phyloP scores from a whole-genome alignment of 2,797 vertebrate species.

The Cottoperca gobio region DNA sequence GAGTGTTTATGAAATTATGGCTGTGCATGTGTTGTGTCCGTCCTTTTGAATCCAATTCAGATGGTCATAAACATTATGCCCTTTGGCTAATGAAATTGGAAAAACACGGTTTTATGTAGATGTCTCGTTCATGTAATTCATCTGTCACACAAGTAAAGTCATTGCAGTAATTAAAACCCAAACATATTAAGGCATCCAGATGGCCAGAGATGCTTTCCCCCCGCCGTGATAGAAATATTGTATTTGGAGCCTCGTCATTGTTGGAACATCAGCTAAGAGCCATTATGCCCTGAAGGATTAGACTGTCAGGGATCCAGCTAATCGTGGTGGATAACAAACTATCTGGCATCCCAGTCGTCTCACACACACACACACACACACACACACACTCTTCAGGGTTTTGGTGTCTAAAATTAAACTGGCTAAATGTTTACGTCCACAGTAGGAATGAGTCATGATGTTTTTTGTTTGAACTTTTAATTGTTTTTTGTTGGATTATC shows the following conservation, averaged over 20 bases:
- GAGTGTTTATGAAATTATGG: conserved; percentile 58
- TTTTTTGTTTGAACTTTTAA: conserved; percentile 33
- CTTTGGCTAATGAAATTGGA: conserved; percentile 69
- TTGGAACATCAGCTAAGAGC: conserved; percentile 79
- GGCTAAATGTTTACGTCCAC: conserved; percentile 42
- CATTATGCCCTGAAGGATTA: conserved; percentile 82
- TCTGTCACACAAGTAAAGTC: conserved; percentile 76
- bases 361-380: conserved; percentile 40
- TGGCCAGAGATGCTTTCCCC: conserved; percentile 66
- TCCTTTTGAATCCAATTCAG: conserved; percentile 65
- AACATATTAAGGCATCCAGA: conserved; percentile 77
- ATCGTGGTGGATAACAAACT: conserved; percentile 76
- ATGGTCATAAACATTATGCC: conserved; percentile 59
- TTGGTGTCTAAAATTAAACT: conserved; percentile 65
- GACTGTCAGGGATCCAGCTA: conserved; percentile 74
- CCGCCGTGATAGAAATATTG: conserved; percentile 70
- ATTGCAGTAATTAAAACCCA: conserved; percentile 73
- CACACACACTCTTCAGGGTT: conserved; percentile 42
- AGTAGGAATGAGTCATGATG: conserved; percentile 27
- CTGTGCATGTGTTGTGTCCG: conserved; percentile 28
- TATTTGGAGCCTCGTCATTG: conserved; percentile 75
- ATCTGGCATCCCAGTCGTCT: conserved; percentile 52
- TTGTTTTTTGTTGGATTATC: conserved; percentile 35
- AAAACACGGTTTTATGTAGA: conserved; percentile 66
- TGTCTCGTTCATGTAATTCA: conserved; percentile 67